A percentile compares a stretch with the other conserved stretches of the same genome.
phyloP scores from a whole-genome alignment of 2,113 vertebrate genomes.

The Nematolebias whitei region DNA sequence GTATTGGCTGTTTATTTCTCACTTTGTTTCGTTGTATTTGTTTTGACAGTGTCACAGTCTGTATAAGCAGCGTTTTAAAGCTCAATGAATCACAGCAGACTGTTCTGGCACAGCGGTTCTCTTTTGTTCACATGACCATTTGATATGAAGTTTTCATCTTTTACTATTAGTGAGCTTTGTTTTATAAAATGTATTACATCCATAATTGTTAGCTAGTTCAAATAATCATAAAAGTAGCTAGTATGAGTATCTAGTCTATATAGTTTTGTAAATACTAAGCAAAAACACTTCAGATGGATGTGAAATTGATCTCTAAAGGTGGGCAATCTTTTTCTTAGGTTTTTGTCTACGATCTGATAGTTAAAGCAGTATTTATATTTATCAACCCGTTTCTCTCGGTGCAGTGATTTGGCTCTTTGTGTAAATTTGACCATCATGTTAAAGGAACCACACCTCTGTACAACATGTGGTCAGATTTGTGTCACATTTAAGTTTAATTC shows the following conservation, averaged over 20 bases:
- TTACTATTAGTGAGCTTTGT: conserved; percentile 57
- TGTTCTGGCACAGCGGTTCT: conserved; percentile 23
- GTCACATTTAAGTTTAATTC: conserved; percentile 9
- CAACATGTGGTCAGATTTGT: background rate
- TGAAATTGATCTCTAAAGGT: conserved; percentile 67
- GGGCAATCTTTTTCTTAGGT: conserved; percentile 56
- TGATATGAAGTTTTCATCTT: conserved; percentile 42
- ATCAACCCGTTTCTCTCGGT: conserved; percentile 15
- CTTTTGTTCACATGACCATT: conserved; percentile 47
- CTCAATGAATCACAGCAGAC: conserved; percentile 15
- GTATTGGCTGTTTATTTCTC: conserved; percentile 33
- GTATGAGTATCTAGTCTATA: conserved; percentile 76
- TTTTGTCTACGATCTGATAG: conserved; percentile 61
- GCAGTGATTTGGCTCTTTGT: conserved; percentile 31
- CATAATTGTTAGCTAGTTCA: conserved; percentile 77
- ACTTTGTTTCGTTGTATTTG: conserved; percentile 42
- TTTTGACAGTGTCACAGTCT: conserved; percentile 32
- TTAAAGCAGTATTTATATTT: conserved; percentile 68
- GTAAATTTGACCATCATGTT: background rate
- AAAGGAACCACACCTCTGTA: conserved; percentile 15
- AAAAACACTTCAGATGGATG: conserved; percentile 58
- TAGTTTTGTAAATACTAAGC: conserved; percentile 77
- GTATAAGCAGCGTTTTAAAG: conserved; percentile 15
- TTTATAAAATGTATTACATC: conserved; percentile 70
- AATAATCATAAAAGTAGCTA: conserved; percentile 75